Conservation (phyloP, 2,888 invertebrate genomes). For the Magallana nippona region DNA sequence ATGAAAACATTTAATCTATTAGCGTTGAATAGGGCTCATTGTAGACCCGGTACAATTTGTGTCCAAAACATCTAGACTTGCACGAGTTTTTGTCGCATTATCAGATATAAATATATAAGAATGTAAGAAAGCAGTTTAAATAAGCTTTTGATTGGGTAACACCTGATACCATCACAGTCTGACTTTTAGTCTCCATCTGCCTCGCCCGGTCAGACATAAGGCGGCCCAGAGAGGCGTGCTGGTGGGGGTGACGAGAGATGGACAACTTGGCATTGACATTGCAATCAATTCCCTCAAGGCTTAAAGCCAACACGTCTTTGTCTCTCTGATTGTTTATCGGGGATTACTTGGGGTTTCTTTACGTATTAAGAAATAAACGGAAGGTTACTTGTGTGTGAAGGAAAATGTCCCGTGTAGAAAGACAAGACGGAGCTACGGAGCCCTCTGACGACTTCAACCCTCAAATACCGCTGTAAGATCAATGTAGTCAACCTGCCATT, state of each 20-base stretch:
- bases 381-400: not conserved
- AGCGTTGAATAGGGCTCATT: not conserved
- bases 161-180: slow-evolving; percentile 30
- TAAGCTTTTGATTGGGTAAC: slow-evolving; percentile 20
- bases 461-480: not conserved
- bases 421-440: no score
- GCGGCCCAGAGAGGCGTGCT: slow-evolving; percentile 11
- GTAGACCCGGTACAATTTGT: not conserved
- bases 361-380: not conserved
- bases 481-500: slow-evolving; percentile 7
- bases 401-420: not conserved
- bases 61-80: slow-evolving; percentile 14
- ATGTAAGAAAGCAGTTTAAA: slow-evolving; percentile 30
- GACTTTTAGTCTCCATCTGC: slow-evolving; percentile 32
- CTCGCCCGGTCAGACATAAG: slow-evolving; percentile 9
- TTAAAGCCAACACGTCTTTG: not conserved
- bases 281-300: slow-evolving; percentile 16
- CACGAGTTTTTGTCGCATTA: slow-evolving; percentile 6
- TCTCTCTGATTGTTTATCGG: slow-evolving; percentile 6
- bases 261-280: slow-evolving; percentile 5
- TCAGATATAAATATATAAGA: slow-evolving; percentile 30
- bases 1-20: not conserved
- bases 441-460: no score
- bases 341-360: not conserved
- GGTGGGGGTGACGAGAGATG: slow-evolving; percentile 4